These are phyloP conservation scores for Parauchenoglanis ngamensis DNA, from an alignment of 2,797 vertebrate genomes.

Conservation along the genomic window DNA sequence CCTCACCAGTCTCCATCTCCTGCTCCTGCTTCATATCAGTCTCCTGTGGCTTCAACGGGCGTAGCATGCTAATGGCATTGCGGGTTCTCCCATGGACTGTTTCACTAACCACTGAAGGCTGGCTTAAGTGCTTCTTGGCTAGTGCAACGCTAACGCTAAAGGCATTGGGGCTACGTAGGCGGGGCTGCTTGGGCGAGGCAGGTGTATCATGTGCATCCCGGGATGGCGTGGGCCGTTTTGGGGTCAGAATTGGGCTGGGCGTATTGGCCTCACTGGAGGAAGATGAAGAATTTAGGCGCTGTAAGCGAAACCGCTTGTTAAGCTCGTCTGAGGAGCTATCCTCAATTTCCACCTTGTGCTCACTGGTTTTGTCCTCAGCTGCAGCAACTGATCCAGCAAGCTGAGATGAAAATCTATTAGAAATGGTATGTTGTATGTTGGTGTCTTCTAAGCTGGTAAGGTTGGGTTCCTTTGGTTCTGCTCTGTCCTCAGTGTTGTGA, in stretches of 20 bases:
- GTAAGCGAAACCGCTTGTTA: constrained; percentile 87
- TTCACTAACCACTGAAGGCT: constrained; percentile 86
- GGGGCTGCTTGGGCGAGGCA: constrained; percentile 75
- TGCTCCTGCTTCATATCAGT: constrained; percentile 85
- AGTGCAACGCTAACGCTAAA: constrained; percentile 76
- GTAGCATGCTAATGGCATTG: constrained; percentile 96
- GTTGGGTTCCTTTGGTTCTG: constrained; percentile 82
- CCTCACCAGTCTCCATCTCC: constrained; percentile 79
- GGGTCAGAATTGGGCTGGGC: constrained; percentile 82
- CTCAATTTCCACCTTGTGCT: constrained; percentile 64
- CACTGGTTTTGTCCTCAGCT: constrained; percentile 40
- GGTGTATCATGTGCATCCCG: constrained; percentile 69
- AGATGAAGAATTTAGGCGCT: constrained; percentile 87
- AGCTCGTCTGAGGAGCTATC: constrained; percentile 87
- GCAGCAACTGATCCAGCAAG: constrained; percentile 49
- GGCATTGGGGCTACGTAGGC: constrained; percentile 78
- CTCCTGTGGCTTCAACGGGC: constrained; percentile 85
- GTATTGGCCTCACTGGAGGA: constrained; percentile 86
- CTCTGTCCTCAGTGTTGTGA: constrained; percentile 77
- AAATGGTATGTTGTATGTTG: constrained; percentile 80
- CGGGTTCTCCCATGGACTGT: constrained; percentile 82
- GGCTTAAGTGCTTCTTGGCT: constrained; percentile 91
- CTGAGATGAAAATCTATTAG: constrained; percentile 41
- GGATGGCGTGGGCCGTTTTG: constrained; percentile 78
- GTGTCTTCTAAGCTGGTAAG: constrained; percentile 92